A percentile compares a stretch with the other conserved stretches of the same genome.
phyloP scores from a whole-genome alignment of 2,888 invertebrate genomes.

The Ditula angustiorana region DNA sequence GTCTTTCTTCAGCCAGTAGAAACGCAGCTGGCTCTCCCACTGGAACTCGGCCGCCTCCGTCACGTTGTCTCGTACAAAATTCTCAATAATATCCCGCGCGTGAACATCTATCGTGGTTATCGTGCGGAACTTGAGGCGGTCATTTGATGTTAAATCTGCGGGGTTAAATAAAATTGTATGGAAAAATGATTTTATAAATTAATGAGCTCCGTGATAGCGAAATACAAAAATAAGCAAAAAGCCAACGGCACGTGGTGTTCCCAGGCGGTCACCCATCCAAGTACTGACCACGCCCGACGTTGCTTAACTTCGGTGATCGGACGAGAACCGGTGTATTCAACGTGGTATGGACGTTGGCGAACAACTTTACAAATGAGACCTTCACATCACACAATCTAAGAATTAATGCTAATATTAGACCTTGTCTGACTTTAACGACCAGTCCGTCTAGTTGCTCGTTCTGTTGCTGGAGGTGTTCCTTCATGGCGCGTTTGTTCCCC shows the following conservation, averaged over 20 bases:
- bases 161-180: no score
- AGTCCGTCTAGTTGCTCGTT: conserved; percentile 94
- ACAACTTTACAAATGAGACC: no score
- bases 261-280: conserved; percentile 56
- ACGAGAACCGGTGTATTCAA: conserved; percentile 65
- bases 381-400: no score
- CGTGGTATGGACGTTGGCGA: conserved; percentile 61
- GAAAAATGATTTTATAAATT: no score
- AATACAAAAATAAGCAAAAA: conserved; percentile 41
- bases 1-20: conserved; percentile 94
- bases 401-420: conserved; percentile 53
- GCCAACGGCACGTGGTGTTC: conserved; percentile 50
- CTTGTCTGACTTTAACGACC: conserved; percentile 88
- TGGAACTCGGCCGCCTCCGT: conserved; percentile 94
- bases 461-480: conserved; percentile 92
- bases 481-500: conserved; percentile 95
- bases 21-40: conserved; percentile 97
- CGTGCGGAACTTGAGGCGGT: conserved; percentile 94
- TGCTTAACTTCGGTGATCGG: conserved; percentile 69
- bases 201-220: no score
- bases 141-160: conserved; percentile 90
- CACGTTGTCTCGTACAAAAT: conserved; percentile 92
- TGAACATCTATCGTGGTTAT: conserved; percentile 97
- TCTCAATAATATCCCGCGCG: conserved; percentile 95
- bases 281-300: conserved; percentile 65